Conservation (phyloP, 1,140 invertebrate genomes). For the Calliopsis andreniformis region DNA sequence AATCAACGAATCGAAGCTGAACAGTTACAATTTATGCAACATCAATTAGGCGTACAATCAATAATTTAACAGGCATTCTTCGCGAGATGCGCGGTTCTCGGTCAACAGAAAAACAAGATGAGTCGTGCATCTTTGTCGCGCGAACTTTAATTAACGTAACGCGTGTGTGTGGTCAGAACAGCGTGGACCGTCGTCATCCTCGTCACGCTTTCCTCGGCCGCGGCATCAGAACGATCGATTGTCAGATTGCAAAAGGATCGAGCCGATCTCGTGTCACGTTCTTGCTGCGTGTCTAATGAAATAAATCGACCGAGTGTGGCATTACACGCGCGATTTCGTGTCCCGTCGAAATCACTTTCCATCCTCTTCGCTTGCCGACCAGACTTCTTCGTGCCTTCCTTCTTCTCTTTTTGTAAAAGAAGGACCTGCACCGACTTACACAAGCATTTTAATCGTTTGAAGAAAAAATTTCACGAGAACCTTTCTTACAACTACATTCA, state of each 20-base stretch:
- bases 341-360: conserved; percentile 48
- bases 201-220: conserved; percentile 36
- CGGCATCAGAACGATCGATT: conserved; percentile 42
- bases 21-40: not conserved
- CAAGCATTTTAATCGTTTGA: not conserved
- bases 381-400: not conserved
- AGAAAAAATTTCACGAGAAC: conserved; percentile 1
- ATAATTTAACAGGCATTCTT: conserved; percentile 42
- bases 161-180: conserved; percentile 33
- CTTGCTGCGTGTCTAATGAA: conserved; percentile 46
- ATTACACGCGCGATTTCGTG: conserved; percentile 41
- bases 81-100: not conserved
- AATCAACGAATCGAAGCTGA: not conserved
- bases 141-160: conserved; percentile 42
- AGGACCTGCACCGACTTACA: not conserved
- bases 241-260: conserved; percentile 37
- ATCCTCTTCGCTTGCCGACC: not conserved
- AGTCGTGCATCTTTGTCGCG: not conserved
- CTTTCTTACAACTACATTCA: not conserved
- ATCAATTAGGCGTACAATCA: conserved; percentile 31
- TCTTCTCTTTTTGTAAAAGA: not conserved
- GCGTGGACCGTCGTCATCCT: conserved; percentile 19
- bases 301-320: conserved; percentile 36
- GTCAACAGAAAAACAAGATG: conserved; percentile 39
- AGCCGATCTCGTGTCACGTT: conserved; percentile 40